Conservation (phyloP, 2,113 vertebrate genomes). For the Halcyon malimbica region DNA sequence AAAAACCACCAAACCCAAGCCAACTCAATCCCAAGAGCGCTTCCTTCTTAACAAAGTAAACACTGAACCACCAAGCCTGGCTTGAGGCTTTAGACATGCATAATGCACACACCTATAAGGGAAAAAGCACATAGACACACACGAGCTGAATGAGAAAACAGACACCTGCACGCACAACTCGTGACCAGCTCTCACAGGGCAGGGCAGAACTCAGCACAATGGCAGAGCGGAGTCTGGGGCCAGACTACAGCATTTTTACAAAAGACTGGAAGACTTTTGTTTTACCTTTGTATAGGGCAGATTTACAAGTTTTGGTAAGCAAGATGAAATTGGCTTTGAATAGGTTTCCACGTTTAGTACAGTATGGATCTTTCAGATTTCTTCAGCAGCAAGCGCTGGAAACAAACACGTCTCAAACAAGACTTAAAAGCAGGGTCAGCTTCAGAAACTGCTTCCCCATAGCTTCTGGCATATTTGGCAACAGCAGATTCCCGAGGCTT, state of each 20-base stretch:
- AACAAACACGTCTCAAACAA: not conserved
- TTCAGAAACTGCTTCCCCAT: not conserved
- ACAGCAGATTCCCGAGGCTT: not conserved
- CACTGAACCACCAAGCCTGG: not conserved
- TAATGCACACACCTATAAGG: not conserved
- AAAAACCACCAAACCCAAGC: not conserved
- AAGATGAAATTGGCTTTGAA: not conserved
- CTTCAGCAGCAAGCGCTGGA: not conserved
- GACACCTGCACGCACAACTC: not conserved
- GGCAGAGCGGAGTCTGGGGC: not conserved
- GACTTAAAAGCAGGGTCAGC: not conserved
- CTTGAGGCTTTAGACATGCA: not conserved
- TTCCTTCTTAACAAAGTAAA: slow-evolving; percentile 16
- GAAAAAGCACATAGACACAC: not conserved
- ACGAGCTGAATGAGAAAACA: not conserved
- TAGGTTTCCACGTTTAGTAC: not conserved
- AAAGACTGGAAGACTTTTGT: not conserved
- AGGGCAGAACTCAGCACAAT: not conserved
- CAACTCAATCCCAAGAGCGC: not conserved
- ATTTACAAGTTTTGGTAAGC: not conserved
- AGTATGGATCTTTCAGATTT: not conserved
- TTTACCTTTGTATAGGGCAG: not conserved
- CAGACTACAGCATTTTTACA: not conserved
- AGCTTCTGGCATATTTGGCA: not conserved
- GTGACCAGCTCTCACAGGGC: not conserved